Evolutionary conservation across 1,140 invertebrate genomes (phyloP), one percentile per base, ranked within the genome.

Genomic region (Trichogramma pretiosum): DNA sequence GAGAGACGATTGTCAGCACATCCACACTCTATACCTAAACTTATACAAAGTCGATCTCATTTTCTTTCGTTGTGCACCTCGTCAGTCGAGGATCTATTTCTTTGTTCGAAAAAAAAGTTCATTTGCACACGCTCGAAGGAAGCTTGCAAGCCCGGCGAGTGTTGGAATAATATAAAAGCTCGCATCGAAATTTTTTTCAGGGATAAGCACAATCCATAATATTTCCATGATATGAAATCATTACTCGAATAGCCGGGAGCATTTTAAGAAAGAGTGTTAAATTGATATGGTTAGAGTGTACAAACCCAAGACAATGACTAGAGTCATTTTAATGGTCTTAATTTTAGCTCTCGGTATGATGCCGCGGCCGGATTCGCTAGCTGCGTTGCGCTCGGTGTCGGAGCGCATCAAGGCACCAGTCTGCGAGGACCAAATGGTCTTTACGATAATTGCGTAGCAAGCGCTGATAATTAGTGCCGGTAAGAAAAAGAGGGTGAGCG

Each of bases 251-350:
- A n/a, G n/a, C n/a, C n/a, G n/a, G n/a, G n/a, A n/a, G n/a, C n/a
- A n/a, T n/a, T n/a, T n/a, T n/a, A n/a, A n/a, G n/a, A n/a, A n/a
- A n/a, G n/a, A n/a, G n/a, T n/a, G n/a, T n/a, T n/a, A n/a, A n/a
- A n/a, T n/a, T n/a, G n/a, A n/a, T n/a, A n/a, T n/a, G 17, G 34
- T 11, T 14, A 8, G 17, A 9, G 26, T 9, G 17, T 5, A 70
- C 79, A 80, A 68, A 91, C 89, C 87, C 60, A 93, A 88, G 49
- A 96, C 90, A 58, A 96, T 96, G 47, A 92, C 89, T 53, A 95
- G 84, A 1, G 93, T 95, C 92, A 96, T 95, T 72, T 96, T 96
- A 34, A 95, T 85, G n/a, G 91, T 94, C 73, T 94, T 92, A 52
- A 96, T 90, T 73, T 94, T 95, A 8, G 93, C 93, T 56, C 87